A percentile compares a stretch with the other conserved stretches of the same genome.
Evolutionary conservation across 2,113 vertebrate species (phyloP).

Genomic region (Thamnophis sirtalis): DNA sequence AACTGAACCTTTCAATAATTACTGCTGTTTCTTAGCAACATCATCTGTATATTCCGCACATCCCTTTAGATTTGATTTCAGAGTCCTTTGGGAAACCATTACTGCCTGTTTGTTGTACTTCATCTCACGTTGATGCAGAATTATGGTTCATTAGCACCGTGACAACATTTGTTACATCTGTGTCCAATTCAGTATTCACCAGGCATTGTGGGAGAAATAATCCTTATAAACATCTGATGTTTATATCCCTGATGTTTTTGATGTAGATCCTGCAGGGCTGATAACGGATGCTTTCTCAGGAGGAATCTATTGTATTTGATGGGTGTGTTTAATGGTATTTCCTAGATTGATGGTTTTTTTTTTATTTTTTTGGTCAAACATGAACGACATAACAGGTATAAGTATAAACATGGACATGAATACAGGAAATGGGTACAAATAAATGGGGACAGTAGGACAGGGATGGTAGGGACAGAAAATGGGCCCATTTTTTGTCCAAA

Average conservation of each 20-base stretch:
- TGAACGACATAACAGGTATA: too few species aligned
- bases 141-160: background rate
- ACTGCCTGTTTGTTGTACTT: constrained; percentile 21
- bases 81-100: constrained; percentile 14
- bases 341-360: background rate
- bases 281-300: background rate
- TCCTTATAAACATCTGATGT: background rate
- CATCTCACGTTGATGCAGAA: background rate
- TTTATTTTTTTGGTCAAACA: too few species aligned
- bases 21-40: constrained; percentile 13
- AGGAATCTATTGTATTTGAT: background rate
- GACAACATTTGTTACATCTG: background rate
- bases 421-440: too few species aligned
- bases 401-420: too few species aligned
- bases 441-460: too few species aligned
- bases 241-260: background rate
- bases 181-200: background rate
- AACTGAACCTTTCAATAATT: background rate
- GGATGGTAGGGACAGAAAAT: too few species aligned
- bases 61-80: constrained; percentile 3
- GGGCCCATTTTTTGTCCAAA: too few species aligned
- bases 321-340: background rate
- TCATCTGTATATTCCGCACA: background rate
- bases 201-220: background rate
- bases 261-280: background rate